phyloP scores from a whole-genome alignment of 2,888 invertebrate genomes.

The Cyclophora punctaria region DNA sequence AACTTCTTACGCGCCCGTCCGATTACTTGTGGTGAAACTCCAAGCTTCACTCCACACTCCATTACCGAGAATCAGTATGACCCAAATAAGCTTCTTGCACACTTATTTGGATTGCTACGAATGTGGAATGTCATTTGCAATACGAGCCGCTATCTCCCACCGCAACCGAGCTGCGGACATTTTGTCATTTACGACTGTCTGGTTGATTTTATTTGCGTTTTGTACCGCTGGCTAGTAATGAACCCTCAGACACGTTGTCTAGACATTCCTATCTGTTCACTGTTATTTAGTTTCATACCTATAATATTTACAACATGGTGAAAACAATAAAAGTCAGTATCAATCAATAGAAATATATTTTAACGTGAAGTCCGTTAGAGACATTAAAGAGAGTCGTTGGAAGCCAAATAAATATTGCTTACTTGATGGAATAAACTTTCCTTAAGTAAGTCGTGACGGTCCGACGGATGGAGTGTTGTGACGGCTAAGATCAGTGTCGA shows the following conservation, averaged over 20 bases:
- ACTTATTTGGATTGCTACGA: slow-evolving; percentile 53
- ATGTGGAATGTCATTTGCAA: slow-evolving; percentile 59
- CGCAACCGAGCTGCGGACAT: slow-evolving; percentile 45
- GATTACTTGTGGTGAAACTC: slow-evolving; percentile 63
- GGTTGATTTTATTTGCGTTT: slow-evolving; percentile 47
- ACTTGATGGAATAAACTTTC: slow-evolving; percentile 31
- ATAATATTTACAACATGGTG: no score
- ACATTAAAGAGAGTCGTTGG: no score
- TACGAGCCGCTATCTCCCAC: slow-evolving; percentile 53
- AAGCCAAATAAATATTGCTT: no score
- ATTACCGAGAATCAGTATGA: slow-evolving; percentile 62
- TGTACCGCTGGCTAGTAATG: slow-evolving; percentile 36
- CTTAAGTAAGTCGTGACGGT: slow-evolving; percentile 44
- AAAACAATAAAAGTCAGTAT: no score
- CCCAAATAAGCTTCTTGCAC: slow-evolving; percentile 51
- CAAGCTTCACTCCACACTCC: slow-evolving; percentile 44
- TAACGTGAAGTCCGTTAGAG: no score
- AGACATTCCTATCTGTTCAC: slow-evolving; percentile 2
- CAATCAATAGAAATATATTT: no score
- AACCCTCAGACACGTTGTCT: slow-evolving; percentile 29
- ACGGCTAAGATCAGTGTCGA: slow-evolving; percentile 45
- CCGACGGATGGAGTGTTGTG: slow-evolving; percentile 29
- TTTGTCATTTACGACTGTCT: slow-evolving; percentile 39
- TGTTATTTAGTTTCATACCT: no score
- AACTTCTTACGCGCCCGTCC: slow-evolving; percentile 46